phyloP scores from a whole-genome alignment of 1,140 invertebrate genomes.

The Penaeus chinensis region DNA sequence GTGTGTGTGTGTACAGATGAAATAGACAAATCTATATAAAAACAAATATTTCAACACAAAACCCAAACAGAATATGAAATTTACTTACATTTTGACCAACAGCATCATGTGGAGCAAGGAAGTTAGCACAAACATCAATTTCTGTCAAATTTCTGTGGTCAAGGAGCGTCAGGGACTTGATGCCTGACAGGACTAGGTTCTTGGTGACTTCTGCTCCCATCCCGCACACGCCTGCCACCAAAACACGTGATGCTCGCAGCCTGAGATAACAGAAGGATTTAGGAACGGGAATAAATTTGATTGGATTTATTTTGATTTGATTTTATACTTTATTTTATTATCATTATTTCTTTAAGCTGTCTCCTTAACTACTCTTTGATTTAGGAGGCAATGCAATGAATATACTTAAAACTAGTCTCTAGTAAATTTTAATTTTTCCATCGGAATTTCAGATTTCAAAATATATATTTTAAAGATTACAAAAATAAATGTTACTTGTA shows the following conservation, averaged over 20 bases:
- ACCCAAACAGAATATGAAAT: not conserved
- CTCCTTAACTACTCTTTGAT: too few species aligned
- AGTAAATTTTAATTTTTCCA: too few species aligned
- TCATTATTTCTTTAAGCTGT: too few species aligned
- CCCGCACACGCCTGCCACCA: conserved; percentile 90
- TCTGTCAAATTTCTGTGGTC: conserved; percentile 82
- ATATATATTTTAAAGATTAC: too few species aligned
- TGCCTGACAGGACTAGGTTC: conserved; percentile 94
- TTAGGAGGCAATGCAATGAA: too few species aligned
- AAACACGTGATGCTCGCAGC: conserved; percentile 84
- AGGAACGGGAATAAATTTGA: not conserved
- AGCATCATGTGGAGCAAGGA: conserved; percentile 77
- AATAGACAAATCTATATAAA: not conserved
- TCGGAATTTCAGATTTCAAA: too few species aligned
- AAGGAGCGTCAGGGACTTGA: conserved; percentile 89
- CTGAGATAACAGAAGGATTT: conserved; percentile 69
- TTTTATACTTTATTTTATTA: too few species aligned
- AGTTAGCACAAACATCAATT: conserved; percentile 83
- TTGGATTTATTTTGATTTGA: not conserved
- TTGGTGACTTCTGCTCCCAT: conserved; percentile 96
- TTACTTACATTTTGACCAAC: conserved; percentile 78
- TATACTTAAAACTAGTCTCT: too few species aligned
- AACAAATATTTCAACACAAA: not conserved
- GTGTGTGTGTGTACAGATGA: too few species aligned
- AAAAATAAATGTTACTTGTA: too few species aligned